Evolutionary conservation across 2,797 vertebrate genomes (phyloP).

Genomic region (Dipus sagitta): DNA sequence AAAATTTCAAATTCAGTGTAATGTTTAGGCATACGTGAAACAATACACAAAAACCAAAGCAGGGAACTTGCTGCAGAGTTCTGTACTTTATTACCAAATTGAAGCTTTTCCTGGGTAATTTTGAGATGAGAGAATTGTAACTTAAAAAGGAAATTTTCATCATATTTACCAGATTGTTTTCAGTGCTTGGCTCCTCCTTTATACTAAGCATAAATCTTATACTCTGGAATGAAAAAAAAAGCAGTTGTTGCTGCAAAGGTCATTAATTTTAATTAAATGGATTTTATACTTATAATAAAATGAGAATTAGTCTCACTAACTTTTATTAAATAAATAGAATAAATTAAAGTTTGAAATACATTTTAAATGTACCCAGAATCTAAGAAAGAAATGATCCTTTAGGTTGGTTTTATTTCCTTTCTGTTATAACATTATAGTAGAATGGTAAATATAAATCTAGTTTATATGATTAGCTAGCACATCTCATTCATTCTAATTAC

Average conservation of each 20-base stretch:
- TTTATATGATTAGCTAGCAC: conserved; percentile 17
- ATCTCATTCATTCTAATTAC: background rate
- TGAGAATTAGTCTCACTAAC: conserved; percentile 83
- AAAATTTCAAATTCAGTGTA: conserved; percentile 54
- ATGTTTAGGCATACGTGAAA: conserved; percentile 63
- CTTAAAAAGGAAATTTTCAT: conserved; percentile 46
- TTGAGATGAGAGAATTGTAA: conserved; percentile 12
- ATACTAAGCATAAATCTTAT: conserved; percentile 77
- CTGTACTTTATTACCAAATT: conserved; percentile 31
- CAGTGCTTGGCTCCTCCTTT: conserved; percentile 47
- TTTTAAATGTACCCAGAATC: background rate
- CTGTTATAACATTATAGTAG: background rate
- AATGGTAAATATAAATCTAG: background rate
- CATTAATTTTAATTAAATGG: conserved; percentile 88
- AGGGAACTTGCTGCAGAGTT: background rate
- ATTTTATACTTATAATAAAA: conserved; percentile 83
- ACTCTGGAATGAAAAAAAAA: conserved; percentile 81
- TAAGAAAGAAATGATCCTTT: background rate
- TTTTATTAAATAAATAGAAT: conserved; percentile 87
- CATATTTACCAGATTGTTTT: conserved; percentile 47
- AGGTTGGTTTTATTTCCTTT: background rate
- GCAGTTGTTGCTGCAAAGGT: conserved; percentile 82
- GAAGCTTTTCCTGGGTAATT: background rate
- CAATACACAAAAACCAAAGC: conserved; percentile 60
- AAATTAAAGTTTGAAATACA: conserved; percentile 84